Percentiles rank a stretch among this genome's conserved stretches.
Evolutionary conservation across 2,888 invertebrate species (phyloP).

Genomic region (Pristionchus japonicus): DNA sequence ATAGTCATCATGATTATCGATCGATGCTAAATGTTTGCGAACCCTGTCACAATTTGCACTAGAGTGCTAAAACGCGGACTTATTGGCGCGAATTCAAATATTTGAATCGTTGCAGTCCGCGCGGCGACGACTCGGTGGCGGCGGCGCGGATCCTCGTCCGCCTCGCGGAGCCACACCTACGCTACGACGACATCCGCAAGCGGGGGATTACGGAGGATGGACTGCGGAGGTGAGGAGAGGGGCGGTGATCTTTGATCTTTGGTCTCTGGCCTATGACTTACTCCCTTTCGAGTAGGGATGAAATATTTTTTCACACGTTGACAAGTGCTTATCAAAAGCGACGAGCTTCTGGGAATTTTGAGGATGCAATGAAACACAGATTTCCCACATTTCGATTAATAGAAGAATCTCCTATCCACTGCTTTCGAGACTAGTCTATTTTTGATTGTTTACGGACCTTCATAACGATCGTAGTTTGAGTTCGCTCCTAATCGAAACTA

Average conservation of each 20-base stretch:
- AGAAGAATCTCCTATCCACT: too few relatives aligned
- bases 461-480: too few relatives aligned
- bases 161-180: conserved; percentile 4
- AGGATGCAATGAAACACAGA: too few relatives aligned
- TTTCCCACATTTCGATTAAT: too few relatives aligned
- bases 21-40: background rate
- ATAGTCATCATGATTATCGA: background rate
- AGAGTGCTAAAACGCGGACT: background rate
- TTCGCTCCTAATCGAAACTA: background rate
- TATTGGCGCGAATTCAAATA: background rate
- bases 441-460: too few relatives aligned
- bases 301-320: too few relatives aligned
- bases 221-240: background rate
- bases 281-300: too few relatives aligned
- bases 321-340: too few relatives aligned
- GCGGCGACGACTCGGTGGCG: conserved; percentile 21
- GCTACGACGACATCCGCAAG: conserved; percentile 8
- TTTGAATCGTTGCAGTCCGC: background rate
- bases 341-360: too few relatives aligned
- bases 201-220: background rate
- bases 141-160: conserved; percentile 22
- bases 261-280: background rate
- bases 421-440: too few relatives aligned
- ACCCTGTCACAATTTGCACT: background rate
- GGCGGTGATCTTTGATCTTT: background rate